Evolutionary conservation across 2,888 invertebrate genomes (phyloP), one percentile per base, ranked within the genome.

Genomic region (Cephus runcator): DNA sequence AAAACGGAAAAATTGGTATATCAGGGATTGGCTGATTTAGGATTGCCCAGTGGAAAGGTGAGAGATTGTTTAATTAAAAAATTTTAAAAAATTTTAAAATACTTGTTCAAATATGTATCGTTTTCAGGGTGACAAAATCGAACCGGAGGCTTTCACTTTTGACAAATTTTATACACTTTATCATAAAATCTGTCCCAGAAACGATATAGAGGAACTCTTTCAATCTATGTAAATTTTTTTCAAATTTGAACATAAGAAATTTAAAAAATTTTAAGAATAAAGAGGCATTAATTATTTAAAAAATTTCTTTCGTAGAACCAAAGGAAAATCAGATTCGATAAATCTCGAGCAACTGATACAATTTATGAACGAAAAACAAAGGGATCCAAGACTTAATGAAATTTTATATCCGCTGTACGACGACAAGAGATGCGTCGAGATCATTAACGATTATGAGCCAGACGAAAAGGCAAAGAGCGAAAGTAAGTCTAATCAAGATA

Each of bases 171-270:
- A 94, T 83, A 92, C 93, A 75, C 91, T 95, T 2, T 95, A 95
- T 88, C 94, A 94, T 87, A 95, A 94, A 89, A 94, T 95, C 79
- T 95, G 95, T 87, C 95, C 95, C 1, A 89, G 95, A 76, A 94
- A 94, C 78, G 95, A 95, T 86, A 95, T 95, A 77, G 95, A 95
- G 85, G 95, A 95, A 87, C 92, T 95, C n/a, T 95, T 95, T 87
- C 93, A 93, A 87, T 93, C 93, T 80, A 92, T 95, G 94, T 94
- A 89, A 92, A 93, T 92, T 78, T 73, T 30, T 11, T 12, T 75
- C n/a, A 40, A 68, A 3, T 69, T n/a, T 11, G 34, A 23, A 12
- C 40, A 30, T 56, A 74, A 9, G 4, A 34, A 40, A 73, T 75
- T 56, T 69, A 15, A 36, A 23, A 9, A 23, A 31, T 1, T 9